A percentile compares a stretch with the other conserved stretches of the same genome.
These are phyloP conservation scores for Poliocrania exsul DNA, from an alignment of 2,797 vertebrate species.

Conservation along the genomic window DNA sequence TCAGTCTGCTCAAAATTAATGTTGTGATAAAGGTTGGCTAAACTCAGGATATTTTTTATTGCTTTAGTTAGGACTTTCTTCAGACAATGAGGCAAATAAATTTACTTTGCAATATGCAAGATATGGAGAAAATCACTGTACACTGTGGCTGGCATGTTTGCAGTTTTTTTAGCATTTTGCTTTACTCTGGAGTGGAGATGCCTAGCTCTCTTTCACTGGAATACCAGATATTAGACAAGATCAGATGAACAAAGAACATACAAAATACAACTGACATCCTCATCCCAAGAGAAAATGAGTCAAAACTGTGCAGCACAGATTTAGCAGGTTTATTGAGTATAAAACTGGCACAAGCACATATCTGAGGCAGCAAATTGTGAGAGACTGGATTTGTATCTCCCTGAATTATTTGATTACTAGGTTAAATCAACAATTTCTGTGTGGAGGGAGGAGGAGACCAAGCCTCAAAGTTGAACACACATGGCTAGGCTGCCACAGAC, in stretches of 20 bases:
- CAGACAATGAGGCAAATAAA: background rate
- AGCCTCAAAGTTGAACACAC: no score
- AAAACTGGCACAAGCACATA: background rate
- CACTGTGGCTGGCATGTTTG: background rate
- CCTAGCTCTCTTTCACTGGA: background rate
- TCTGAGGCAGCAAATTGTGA: background rate
- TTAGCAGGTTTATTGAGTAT: background rate
- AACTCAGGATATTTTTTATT: background rate
- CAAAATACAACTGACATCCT: background rate
- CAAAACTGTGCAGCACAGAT: background rate
- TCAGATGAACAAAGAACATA: background rate
- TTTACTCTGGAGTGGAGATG: background rate
- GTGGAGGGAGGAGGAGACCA: no score
- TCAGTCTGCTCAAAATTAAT: background rate
- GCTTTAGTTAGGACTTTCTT: background rate
- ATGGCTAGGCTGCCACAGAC: no score
- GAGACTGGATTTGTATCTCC: no score
- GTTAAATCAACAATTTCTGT: no score
- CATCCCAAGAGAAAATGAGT: background rate
- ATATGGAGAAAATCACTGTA: background rate
- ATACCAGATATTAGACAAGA: background rate
- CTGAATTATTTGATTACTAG: no score
- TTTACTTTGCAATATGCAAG: background rate
- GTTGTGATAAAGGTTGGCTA: background rate
- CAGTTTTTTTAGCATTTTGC: background rate